phyloP scores from a whole-genome alignment of 2,113 vertebrate species.

The Hemicordylus capensis region DNA sequence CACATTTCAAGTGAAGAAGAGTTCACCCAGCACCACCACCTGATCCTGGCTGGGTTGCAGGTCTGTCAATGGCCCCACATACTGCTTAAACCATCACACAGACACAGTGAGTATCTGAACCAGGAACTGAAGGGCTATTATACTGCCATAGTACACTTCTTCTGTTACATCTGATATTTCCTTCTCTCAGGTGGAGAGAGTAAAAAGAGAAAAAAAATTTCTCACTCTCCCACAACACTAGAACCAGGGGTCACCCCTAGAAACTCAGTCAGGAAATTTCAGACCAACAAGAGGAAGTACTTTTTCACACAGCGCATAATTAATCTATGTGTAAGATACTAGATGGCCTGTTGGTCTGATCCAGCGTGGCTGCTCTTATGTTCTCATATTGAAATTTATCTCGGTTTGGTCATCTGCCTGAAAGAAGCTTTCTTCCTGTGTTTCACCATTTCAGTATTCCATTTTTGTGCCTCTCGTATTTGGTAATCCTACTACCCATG shows the following conservation, averaged over 20 bases:
- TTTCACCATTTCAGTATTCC: background rate
- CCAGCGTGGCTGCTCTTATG: too few species aligned
- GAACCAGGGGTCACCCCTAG: too few species aligned
- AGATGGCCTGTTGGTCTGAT: too few species aligned
- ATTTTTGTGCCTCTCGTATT: background rate
- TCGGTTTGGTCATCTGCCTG: background rate
- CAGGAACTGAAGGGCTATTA: background rate
- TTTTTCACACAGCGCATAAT: too few species aligned
- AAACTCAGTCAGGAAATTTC: too few species aligned
- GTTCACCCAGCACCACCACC: background rate
- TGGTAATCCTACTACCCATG: background rate
- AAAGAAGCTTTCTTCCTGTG: background rate
- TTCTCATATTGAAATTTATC: background rate
- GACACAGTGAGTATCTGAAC: background rate
- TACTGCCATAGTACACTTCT: background rate
- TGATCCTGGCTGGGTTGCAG: background rate
- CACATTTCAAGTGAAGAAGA: too few species aligned
- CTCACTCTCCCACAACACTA: too few species aligned
- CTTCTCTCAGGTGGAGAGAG: too few species aligned
- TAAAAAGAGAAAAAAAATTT: too few species aligned
- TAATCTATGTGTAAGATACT: too few species aligned
- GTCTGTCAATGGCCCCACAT: background rate
- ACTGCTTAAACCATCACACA: background rate
- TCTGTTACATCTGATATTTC: background rate
- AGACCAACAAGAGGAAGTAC: too few species aligned